These are phyloP conservation scores for Cephus pygmeus DNA, from an alignment of 2,888 invertebrate genomes.

Conservation along the genomic window DNA sequence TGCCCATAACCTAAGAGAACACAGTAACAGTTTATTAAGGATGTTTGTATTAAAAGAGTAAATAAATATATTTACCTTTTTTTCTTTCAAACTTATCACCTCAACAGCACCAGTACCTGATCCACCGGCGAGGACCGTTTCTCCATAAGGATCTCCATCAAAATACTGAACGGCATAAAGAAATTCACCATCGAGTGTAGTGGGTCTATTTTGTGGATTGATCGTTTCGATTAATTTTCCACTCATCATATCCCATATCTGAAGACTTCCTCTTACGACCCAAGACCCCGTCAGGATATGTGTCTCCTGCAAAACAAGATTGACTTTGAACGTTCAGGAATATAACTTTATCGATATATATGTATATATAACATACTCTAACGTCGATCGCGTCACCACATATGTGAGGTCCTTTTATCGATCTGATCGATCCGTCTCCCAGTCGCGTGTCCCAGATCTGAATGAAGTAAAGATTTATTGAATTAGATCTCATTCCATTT, in stretches of 20 bases:
- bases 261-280: conserved; percentile 69
- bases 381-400: conserved; percentile 71
- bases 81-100: conserved; percentile 54
- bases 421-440: conserved; percentile 68
- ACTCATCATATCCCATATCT: conserved; percentile 70
- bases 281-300: conserved; percentile 71
- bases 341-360: conserved; percentile 21
- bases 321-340: not conserved
- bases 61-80: conserved; percentile 37
- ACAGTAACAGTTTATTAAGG: not conserved
- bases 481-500: not conserved
- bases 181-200: conserved; percentile 70
- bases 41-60: not conserved
- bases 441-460: conserved; percentile 72
- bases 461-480: not conserved
- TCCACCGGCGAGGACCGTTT: conserved; percentile 55
- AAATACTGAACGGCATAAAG: conserved; percentile 70
- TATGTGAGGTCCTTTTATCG: conserved; percentile 71
- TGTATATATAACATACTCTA: conserved; percentile 59
- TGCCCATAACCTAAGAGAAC: conserved; percentile 44
- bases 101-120: conserved; percentile 59
- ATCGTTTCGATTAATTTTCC: conserved; percentile 67
- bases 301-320: conserved; percentile 62
- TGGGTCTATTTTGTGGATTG: conserved; percentile 68
- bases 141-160: conserved; percentile 52